Evolutionary conservation across 2,797 vertebrate species (phyloP), one percentile per base, ranked within the genome.

Genomic region (Coregonus suidteri): DNA sequence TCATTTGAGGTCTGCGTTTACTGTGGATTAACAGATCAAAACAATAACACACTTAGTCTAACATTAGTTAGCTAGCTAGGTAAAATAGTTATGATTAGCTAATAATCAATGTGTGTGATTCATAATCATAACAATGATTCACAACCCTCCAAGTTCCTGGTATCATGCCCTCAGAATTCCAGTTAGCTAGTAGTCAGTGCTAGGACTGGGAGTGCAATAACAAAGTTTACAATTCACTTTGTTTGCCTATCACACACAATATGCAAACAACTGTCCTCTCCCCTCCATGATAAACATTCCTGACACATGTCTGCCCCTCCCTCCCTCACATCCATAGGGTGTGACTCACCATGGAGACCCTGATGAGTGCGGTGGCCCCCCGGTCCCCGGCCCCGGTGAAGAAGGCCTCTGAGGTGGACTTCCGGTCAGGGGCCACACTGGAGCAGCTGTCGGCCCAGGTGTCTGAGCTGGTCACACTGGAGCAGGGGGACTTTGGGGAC

Each of bases 391-490:
- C 93, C 73, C 93, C 93, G 0, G 88, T 90, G 72, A 95, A 95
- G 79, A 95, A 95, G 25, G 89, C 93, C 75, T 93, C 93, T 0
- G 96, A 97, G 88, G 92, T 97, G 78, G 96, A 98, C 82, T 98
- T 97, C 90, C 93, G 94, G 70, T 98, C 97, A 0, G 97, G 97
- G 47, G 94, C 95, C 3, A 91, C 94, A n/a, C 89, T 97, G 74
- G 95, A 96, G 82, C 95, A 96, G 90, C 84, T 98, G 83, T 96
- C 95, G 0, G 90, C 94, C 6, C 94, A 97, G 80, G 95, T 97
- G 86, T 95, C 96, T 11, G 97, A 97, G 85, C 92, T 97, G 15
- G 95, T 96, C 0, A 84, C 95, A n/a, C 90, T 96, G 84, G 95
- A 95, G 75, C 95, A 94, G 88, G 94, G 95, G 54, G 94, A 93